These are phyloP conservation scores for Yasuhikotakia modesta DNA, from an alignment of 2,797 vertebrate genomes.

Conservation along the genomic window DNA sequence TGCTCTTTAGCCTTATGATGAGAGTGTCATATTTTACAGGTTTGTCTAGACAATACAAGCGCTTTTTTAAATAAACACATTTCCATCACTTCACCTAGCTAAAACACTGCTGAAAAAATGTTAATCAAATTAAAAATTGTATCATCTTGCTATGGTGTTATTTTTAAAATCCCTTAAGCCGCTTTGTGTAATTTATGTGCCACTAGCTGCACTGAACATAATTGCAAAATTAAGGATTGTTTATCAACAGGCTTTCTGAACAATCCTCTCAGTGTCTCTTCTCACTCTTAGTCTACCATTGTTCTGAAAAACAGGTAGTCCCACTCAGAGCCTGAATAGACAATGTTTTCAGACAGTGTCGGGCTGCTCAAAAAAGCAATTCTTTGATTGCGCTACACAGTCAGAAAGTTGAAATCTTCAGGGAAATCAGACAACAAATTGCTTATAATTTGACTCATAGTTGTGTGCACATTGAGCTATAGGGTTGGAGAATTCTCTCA, in stretches of 20 bases:
- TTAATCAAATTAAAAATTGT: conserved; percentile 26
- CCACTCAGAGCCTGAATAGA: no score
- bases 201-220: not conserved
- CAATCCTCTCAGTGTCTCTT: no score
- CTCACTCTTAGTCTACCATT: not conserved
- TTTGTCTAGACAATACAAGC: not conserved
- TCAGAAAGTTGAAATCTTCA: not conserved
- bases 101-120: conserved; percentile 3
- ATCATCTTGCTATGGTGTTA: conserved; percentile 16
- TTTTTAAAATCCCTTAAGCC: not conserved
- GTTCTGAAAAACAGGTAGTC: not conserved
- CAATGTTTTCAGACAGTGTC: no score
- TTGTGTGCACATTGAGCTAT: not conserved
- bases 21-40: conserved; percentile 17
- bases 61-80: conserved; percentile 29
- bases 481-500: not conserved
- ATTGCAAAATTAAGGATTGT: not conserved
- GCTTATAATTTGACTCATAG: not conserved
- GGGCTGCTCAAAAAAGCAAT: not conserved
- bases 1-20: conserved; percentile 33
- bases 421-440: not conserved
- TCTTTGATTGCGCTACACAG: not conserved
- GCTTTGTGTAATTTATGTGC: not conserved
- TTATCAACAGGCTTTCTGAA: not conserved
- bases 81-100: conserved; percentile 30